These are phyloP conservation scores for Thereuonema tuberculata DNA, from an alignment of 1,140 invertebrate species.

Conservation along the genomic window DNA sequence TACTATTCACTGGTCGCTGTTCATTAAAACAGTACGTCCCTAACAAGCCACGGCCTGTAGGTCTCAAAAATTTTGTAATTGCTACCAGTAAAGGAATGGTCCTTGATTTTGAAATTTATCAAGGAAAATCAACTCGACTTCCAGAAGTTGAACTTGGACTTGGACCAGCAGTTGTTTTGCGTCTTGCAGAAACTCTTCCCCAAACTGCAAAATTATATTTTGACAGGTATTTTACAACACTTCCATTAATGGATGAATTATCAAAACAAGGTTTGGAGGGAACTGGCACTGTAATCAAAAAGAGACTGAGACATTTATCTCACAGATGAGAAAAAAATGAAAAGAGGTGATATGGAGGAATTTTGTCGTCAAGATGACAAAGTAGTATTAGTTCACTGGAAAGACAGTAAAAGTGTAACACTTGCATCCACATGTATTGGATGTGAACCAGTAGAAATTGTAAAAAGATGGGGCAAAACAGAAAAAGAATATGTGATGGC, in stretches of 20 bases:
- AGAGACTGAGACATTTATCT: not conserved
- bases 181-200: not conserved
- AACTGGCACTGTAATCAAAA: not conserved
- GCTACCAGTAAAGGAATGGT: not conserved
- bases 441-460: not conserved
- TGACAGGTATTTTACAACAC: not conserved
- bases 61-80: not conserved
- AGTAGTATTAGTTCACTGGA: not conserved
- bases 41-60: not conserved
- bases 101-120: not conserved
- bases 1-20: not conserved
- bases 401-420: not conserved
- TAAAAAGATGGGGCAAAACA: not conserved
- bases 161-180: not conserved
- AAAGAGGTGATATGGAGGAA: not conserved
- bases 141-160: not conserved
- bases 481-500: not conserved
- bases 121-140: not conserved
- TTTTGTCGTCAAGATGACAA: too few species aligned
- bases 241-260: not conserved
- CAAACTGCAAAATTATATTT: not conserved
- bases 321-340: not conserved
- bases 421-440: not conserved
- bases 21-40: not conserved
- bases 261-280: not conserved